Base-by-base conservation (phyloP, 53 echinoderm and acorn worm genomes). In the Actinopyga echinites region DNA sequence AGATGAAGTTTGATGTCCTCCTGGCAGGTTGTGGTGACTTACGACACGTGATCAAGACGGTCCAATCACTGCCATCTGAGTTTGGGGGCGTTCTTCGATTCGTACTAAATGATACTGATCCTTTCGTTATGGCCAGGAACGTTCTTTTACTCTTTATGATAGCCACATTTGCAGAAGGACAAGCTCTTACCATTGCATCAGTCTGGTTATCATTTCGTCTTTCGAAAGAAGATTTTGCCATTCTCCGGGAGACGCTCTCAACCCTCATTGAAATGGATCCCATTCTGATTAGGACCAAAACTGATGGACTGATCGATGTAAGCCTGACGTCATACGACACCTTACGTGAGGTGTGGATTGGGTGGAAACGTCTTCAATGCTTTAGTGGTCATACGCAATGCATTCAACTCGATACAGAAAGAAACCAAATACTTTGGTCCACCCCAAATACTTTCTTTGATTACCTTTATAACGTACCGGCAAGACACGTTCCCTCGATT, bases 11-110 rank as follows among this genome's bases (percentile, higher is more conserved):
- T 4, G 54, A 77, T 30, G 29, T 77, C 32, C 49, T 77, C 55
- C 28, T 77, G 32, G 30, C 77, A 15, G 77, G 29, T 10, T 77
- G 77, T 77, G 77, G 77, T 29, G 77, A 77, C 30, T 33, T 77
- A 55, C 77, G 77, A 30, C 77, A 77, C 6, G 56, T 77, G 29
- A 77, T 77, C 28, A 31, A 77, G 44, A 77, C 54, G n/a, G 77
- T 77, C 30, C 56, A 77, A 21, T 77, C 77, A 13, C 31, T 77
- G 33, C 77, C 56, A 3, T 40, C 11, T n/a, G 19, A n/a, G 20
- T 75, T 75, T 12, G 45, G 24, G 26, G 75, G 75, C 8, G 4
- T 6, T 56, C 77, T 77, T 56, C 21, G 49, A 24, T 77, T 77
- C 29, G 30, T 12, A 21, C 10, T 77, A 1, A 77, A 77, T 29